Percentiles rank a stretch among this genome's conserved stretches.
These are phyloP conservation scores for Dioctria rufipes DNA, from an alignment of 2,888 invertebrate species.

Conservation along the genomic window DNA sequence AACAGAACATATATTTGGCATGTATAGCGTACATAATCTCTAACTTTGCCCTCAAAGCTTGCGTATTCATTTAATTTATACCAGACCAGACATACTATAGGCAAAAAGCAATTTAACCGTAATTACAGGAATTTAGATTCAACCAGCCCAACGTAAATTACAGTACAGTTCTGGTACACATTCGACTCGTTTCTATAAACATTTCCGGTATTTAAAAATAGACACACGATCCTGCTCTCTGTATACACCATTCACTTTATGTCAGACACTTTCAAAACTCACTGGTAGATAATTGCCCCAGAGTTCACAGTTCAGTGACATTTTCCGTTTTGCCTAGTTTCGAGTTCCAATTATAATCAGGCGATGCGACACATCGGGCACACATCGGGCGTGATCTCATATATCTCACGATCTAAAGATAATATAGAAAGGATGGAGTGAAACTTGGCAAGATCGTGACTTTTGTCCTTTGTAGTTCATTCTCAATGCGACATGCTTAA, in stretches of 20 bases:
- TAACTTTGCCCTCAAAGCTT: no score
- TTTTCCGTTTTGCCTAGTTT: neutral
- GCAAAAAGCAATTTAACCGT: neutral
- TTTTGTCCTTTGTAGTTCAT: neutral
- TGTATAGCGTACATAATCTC: no score
- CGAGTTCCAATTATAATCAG: neutral
- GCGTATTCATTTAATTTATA: no score
- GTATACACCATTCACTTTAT: neutral
- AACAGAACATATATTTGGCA: no score
- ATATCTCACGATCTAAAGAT: neutral
- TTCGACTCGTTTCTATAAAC: neutral
- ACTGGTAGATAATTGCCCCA: neutral
- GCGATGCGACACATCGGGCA: neutral
- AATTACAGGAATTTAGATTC: neutral
- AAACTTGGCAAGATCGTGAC: neutral
- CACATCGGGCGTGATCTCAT: neutral
- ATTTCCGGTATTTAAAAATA: neutral
- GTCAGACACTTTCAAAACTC: neutral
- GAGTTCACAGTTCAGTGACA: constrained; percentile 3
- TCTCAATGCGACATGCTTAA: neutral
- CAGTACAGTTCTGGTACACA: neutral
- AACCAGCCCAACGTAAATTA: neutral
- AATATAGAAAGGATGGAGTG: neutral
- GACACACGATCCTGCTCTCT: neutral
- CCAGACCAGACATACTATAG: neutral